A percentile compares a stretch with the other conserved stretches of the same genome.
These are phyloP conservation scores for Lepidochitona cinerea DNA, from an alignment of 2,888 invertebrate genomes.

Conservation along the genomic window DNA sequence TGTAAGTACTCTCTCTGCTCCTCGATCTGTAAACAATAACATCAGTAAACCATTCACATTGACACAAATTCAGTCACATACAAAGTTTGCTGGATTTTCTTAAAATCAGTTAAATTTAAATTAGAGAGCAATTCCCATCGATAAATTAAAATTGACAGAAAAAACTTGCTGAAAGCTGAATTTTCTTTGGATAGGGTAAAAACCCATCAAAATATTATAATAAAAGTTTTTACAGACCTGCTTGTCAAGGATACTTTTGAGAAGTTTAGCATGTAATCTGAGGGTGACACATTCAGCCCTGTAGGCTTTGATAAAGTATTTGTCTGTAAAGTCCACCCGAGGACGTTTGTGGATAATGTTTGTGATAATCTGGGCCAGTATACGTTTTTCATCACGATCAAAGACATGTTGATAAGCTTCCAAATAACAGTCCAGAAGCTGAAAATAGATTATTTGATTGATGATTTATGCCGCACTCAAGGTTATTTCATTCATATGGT, in stretches of 20 bases:
- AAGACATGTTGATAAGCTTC: constrained; percentile 70
- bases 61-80: too few species aligned
- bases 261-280: constrained; percentile 54
- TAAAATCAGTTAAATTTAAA: background rate
- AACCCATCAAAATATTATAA: too few species aligned
- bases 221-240: constrained; percentile 50
- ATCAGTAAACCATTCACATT: too few species aligned
- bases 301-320: constrained; percentile 67
- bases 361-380: constrained; percentile 65
- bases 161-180: too few species aligned
- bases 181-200: too few species aligned
- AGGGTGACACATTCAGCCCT: constrained; percentile 65
- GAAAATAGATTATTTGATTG: too few species aligned
- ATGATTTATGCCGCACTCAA: too few species aligned
- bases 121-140: too few species aligned
- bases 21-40: constrained; percentile 50
- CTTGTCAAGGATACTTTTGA: constrained; percentile 65
- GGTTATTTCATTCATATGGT: too few species aligned
- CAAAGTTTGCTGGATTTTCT: too few species aligned
- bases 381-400: constrained; percentile 65
- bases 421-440: constrained; percentile 69
- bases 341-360: constrained; percentile 65
- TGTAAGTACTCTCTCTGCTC: constrained; percentile 65
- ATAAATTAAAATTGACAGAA: too few species aligned
- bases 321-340: constrained; percentile 58